These are phyloP conservation scores for Piscicola geometra DNA, from an alignment of 2,888 invertebrate species.

Conservation along the genomic window DNA sequence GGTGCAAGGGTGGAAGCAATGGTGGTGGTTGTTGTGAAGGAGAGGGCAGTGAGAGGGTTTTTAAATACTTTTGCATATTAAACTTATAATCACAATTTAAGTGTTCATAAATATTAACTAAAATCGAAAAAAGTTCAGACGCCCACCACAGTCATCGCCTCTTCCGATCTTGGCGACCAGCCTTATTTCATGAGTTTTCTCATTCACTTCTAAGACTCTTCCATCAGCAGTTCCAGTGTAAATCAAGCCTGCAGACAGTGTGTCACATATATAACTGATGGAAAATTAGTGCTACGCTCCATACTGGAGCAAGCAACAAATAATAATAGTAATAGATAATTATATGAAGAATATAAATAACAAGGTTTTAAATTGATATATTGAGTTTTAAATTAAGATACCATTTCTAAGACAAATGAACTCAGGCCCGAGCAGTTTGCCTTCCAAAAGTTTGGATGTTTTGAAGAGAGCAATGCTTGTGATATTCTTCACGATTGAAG, in stretches of 20 bases:
- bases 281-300: no score
- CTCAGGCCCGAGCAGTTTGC: neutral
- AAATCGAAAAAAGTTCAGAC: neutral
- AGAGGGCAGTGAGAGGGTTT: neutral
- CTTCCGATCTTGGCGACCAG: constrained; percentile 48
- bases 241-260: constrained; percentile 64
- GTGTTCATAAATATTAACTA: neutral
- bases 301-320: neutral
- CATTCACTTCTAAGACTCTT: constrained; percentile 49
- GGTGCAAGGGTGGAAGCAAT: neutral
- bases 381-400: neutral
- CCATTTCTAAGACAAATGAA: neutral
- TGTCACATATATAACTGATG: no score
- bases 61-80: no score
- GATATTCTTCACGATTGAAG: neutral
- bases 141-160: neutral
- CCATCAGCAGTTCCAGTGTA: constrained; percentile 67
- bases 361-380: no score
- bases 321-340: neutral
- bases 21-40: neutral
- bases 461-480: neutral
- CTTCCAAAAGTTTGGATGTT: neutral
- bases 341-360: no score
- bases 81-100: no score
- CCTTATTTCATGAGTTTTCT: constrained; percentile 45